Percentiles rank a stretch among this genome's conserved stretches.
Evolutionary conservation across 2,888 invertebrate species (phyloP).

Genomic region (Catocala sponsa): DNA sequence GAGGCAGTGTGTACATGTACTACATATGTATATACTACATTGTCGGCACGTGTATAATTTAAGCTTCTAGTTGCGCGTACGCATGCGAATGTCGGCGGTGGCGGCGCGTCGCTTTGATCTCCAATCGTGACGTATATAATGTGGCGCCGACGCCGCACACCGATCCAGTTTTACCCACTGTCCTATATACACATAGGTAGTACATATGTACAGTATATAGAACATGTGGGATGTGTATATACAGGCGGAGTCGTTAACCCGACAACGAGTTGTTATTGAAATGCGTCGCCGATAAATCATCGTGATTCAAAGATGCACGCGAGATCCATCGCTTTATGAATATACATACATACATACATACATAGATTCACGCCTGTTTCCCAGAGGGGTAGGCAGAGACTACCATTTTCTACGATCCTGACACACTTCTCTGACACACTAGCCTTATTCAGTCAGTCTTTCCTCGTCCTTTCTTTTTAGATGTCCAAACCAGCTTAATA

Average conservation of each 20-base stretch:
- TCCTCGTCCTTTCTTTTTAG: no score
- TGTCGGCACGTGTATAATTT: no score
- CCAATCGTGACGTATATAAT: constrained; percentile 10
- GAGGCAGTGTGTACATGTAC: no score
- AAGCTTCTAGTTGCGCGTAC: background rate
- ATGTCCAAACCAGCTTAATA: no score
- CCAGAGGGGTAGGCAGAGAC: no score
- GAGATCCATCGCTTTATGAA: constrained; percentile 7
- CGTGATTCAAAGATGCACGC: constrained; percentile 14
- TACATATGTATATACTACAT: no score
- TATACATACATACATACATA: background rate
- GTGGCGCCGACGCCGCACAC: constrained; percentile 13
- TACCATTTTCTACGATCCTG: no score
- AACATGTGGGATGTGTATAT: background rate
- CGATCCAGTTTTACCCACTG: constrained; percentile 12
- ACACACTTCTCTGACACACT: no score
- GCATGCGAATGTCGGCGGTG: constrained; percentile 1
- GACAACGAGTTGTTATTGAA: constrained; percentile 27
- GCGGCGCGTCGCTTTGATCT: constrained; percentile 17
- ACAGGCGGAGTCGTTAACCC: constrained; percentile 27
- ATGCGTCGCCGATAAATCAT: constrained; percentile 28
- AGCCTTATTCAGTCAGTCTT: no score
- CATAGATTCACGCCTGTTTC: no score
- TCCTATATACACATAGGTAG: background rate
- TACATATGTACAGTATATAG: background rate